Evolutionary conservation across 2,797 vertebrate genomes (phyloP), one percentile per base, ranked within the genome.

Genomic region (Poliocrania exsul): DNA sequence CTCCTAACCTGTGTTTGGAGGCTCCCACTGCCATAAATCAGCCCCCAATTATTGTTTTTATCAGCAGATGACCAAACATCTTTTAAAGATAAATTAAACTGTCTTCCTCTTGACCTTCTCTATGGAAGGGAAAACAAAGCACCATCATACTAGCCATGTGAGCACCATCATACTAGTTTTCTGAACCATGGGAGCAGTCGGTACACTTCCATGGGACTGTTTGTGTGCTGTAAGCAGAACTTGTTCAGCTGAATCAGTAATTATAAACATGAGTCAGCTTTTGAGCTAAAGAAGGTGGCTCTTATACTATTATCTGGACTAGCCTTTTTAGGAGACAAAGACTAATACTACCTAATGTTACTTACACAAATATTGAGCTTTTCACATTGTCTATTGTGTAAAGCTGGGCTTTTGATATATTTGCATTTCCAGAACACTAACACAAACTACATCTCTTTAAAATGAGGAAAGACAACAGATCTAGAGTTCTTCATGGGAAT

Each of bases 201-300:
- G 71, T 47, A 82, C 1, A 16, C 53, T 62, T 82, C 60, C 35
- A 6, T 37, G 47, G 20, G 54, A 37, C 37, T 85, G 81, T 93
- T 92, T 6, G 0, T 33, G 19, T 85, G 49, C 40, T 78, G 91
- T 77, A 87, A 91, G 75, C 91, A 94, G 67, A 93, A 84, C 44
- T 16, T 46, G 50, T 35, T 78, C 61, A 78, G 89, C 81, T 93
- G 91, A 94, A 87, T 91, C 89, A 90, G 91, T 60, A 91, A 81
- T 44, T 91, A 92, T 92, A 95, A 86, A 61, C 85, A 91, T 93
- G 84, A 86, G 42, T 91, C 94, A 94, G 90, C 75, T 82, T 94
- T 91, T 56, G 53, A 86, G 72, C 72, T 81, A 96, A 81, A 95
- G 93, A 89, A 92, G 61, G 53, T 85, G 44, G 67, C 78, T 89